These are phyloP conservation scores for Rhinella marina DNA, from an alignment of 2,797 vertebrate genomes.

Conservation along the genomic window DNA sequence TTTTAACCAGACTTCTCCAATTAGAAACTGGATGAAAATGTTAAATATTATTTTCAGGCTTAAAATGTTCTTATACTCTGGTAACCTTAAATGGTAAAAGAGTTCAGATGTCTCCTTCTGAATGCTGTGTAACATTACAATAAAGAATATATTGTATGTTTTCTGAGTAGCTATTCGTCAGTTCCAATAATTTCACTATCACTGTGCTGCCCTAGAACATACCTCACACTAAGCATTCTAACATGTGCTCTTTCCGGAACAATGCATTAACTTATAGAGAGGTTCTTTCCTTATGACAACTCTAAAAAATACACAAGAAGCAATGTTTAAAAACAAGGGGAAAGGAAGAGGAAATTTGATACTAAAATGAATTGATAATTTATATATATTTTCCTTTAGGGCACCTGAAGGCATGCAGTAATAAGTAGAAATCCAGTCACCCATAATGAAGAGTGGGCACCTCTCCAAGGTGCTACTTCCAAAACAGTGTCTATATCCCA, in stretches of 20 bases:
- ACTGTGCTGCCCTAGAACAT: background rate
- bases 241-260: background rate
- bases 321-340: background rate
- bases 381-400: constrained; percentile 1
- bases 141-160: background rate
- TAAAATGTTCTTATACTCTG: too few relatives aligned
- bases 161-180: background rate
- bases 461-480: constrained; percentile 11
- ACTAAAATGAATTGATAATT: background rate
- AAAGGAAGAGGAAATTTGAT: background rate
- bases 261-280: background rate
- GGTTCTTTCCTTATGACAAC: background rate
- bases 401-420: background rate
- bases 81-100: background rate
- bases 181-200: background rate
- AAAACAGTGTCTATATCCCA: background rate
- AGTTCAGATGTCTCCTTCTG: background rate
- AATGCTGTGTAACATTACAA: background rate
- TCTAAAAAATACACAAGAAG: background rate
- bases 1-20: background rate
- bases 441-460: background rate
- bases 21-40: background rate
- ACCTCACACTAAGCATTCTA: background rate
- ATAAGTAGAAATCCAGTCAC: background rate
- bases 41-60: background rate